These are phyloP conservation scores for Mesitornis unicolor DNA, from an alignment of 2,113 vertebrate genomes.

Conservation along the genomic window DNA sequence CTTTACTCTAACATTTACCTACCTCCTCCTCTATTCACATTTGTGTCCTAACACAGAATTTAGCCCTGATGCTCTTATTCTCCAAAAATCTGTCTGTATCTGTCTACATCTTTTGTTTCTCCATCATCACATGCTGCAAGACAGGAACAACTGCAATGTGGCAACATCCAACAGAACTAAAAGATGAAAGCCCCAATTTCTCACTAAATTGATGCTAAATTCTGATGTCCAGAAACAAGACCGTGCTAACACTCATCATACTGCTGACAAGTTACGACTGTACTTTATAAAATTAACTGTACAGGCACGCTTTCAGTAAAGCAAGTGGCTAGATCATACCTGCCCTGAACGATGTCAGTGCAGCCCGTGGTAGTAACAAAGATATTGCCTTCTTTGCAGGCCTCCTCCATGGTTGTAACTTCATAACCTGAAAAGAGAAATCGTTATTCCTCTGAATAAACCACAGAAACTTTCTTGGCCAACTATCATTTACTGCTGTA, in stretches of 20 bases:
- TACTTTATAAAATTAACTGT: not conserved
- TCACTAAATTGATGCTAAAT: not conserved
- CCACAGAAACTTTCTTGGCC: not conserved
- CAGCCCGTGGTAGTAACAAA: conserved; percentile 98
- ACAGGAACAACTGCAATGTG: not conserved
- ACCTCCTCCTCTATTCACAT: not conserved
- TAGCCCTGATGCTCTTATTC: not conserved
- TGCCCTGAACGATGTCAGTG: conserved; percentile 88
- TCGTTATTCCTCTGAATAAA: not conserved
- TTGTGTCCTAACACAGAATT: not conserved
- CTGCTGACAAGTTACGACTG: not conserved
- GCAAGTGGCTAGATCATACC: conserved; percentile 67
- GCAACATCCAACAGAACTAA: not conserved
- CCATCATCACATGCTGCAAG: not conserved
- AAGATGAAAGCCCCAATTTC: not conserved
- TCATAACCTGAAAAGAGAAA: conserved; percentile 84
- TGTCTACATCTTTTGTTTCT: not conserved
- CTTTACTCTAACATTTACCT: not conserved
- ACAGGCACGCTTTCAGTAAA: not conserved
- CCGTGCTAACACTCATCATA: not conserved
- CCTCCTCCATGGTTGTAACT: conserved; percentile 98
- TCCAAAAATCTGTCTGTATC: not conserved
- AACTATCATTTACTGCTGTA: not conserved
- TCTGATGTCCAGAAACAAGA: not conserved
- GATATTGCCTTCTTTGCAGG: conserved; percentile 93